phyloP scores from a whole-genome alignment of 2,113 vertebrate genomes.

The Nestor notabilis region DNA sequence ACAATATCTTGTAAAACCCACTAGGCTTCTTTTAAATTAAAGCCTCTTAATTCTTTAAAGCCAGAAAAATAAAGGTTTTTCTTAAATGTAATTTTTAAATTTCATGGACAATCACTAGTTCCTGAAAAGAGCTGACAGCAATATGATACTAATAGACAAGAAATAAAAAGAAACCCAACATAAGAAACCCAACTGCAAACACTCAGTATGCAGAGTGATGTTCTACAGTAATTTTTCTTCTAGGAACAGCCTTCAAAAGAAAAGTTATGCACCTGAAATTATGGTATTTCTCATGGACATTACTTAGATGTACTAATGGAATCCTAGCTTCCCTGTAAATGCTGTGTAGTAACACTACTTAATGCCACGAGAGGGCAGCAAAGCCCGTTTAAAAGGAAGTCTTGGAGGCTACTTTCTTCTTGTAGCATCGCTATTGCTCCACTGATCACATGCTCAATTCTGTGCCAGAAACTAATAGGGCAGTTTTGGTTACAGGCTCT shows the following conservation, averaged over 20 bases:
- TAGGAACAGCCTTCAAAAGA: neutral
- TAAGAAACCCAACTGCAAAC: neutral
- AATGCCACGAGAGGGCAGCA: constrained; percentile 35
- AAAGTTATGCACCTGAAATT: neutral
- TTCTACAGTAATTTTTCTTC: neutral
- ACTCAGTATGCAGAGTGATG: neutral
- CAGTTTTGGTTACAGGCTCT: neutral
- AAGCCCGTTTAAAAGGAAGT: neutral
- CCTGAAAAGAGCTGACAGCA: neutral
- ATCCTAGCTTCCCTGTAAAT: neutral
- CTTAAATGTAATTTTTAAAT: neutral
- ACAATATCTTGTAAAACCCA: neutral
- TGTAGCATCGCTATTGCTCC: neutral
- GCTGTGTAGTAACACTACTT: neutral
- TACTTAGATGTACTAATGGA: neutral
- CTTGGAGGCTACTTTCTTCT: rapidly evolving
- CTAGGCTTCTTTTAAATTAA: neutral
- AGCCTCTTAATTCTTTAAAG: neutral
- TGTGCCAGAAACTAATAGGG: neutral
- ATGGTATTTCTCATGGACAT: neutral
- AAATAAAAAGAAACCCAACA: neutral
- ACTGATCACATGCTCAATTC: neutral
- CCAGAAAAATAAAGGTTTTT: neutral
- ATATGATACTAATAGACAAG: neutral
- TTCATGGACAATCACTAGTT: neutral